Percentiles rank a stretch among this genome's conserved stretches.
These are phyloP conservation scores for Steinernema khuongi DNA, from an alignment of 1,140 invertebrate species.

Conservation along the genomic window DNA sequence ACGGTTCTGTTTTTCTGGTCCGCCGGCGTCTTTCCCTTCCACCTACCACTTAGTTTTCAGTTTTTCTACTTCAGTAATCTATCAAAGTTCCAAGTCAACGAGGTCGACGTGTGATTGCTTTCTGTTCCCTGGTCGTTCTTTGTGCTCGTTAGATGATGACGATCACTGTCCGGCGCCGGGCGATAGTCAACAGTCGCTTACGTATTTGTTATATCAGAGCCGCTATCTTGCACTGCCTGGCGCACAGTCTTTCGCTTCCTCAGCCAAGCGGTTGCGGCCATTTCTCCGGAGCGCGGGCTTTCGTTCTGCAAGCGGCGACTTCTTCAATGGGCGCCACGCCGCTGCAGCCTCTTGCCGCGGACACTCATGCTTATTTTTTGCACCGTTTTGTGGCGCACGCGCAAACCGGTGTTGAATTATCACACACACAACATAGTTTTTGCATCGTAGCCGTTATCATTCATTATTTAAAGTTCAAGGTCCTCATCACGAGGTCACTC, in stretches of 20 bases:
- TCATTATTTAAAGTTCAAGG: not conserved
- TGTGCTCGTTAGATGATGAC: conserved; percentile 1
- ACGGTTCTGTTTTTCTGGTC: not conserved
- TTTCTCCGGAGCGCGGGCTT: not conserved
- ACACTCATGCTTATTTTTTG: too few species aligned
- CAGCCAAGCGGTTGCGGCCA: not conserved
- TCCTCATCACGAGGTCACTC: not conserved
- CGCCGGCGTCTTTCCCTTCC: too few species aligned
- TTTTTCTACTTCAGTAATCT: too few species aligned
- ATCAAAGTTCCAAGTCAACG: not conserved
- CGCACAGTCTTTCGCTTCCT: not conserved
- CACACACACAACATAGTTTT: not conserved
- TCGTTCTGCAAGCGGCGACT: too few species aligned
- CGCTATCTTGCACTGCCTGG: conserved; percentile 1
- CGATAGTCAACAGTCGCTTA: conserved; percentile 4
- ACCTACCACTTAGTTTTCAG: too few species aligned
- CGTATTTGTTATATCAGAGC: conserved; percentile 12
- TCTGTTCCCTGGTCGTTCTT: conserved; percentile 7
- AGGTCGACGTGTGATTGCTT: not conserved
- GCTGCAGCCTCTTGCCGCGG: too few species aligned
- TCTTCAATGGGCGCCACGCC: too few species aligned
- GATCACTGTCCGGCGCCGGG: conserved; percentile 3
- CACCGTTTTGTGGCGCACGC: too few species aligned
- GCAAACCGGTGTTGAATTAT: not conserved
- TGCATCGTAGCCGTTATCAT: not conserved